Evolutionary conservation across 2,113 vertebrate genomes (phyloP).

Genomic region (Limanda limanda): DNA sequence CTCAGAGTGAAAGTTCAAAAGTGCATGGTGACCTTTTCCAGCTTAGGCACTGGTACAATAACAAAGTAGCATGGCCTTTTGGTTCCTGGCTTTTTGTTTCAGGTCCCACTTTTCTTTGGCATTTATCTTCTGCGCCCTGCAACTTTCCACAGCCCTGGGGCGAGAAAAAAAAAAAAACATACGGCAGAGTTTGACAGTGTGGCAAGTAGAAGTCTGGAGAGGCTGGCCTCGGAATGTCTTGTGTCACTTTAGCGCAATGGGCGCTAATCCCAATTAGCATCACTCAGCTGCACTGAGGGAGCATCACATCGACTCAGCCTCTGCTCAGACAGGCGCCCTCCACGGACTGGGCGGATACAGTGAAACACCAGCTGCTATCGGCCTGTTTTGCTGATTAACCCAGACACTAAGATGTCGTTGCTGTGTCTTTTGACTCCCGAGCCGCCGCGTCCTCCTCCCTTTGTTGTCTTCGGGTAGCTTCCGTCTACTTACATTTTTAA

Average conservation of each 20-base stretch:
- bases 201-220: slow-evolving; percentile 43
- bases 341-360: slow-evolving; percentile 56
- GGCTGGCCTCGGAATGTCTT: slow-evolving; percentile 58
- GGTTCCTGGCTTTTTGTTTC: slow-evolving; percentile 25
- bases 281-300: slow-evolving; percentile 58
- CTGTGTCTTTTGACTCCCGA: slow-evolving; percentile 74
- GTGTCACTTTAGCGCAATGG: slow-evolving; percentile 69
- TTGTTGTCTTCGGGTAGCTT: slow-evolving; percentile 71
- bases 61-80: slow-evolving; percentile 7
- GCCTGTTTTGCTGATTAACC: slow-evolving; percentile 78
- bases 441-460: slow-evolving; percentile 53
- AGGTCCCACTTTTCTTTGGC: slow-evolving; percentile 9
- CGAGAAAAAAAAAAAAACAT: slow-evolving; percentile 58
- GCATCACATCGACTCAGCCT: slow-evolving; percentile 75
- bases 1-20: slow-evolving; percentile 76
- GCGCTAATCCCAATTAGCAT: slow-evolving; percentile 80
- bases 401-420: slow-evolving; percentile 78
- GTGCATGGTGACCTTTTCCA: slow-evolving; percentile 72
- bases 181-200: slow-evolving; percentile 62
- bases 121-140: slow-evolving; percentile 23
- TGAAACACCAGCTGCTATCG: slow-evolving; percentile 76
- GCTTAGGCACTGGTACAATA: background rate
- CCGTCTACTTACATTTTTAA: slow-evolving; percentile 82
- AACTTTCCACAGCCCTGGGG: slow-evolving; percentile 58
- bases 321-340: slow-evolving; percentile 73